A percentile compares a stretch with the other conserved stretches of the same genome.
phyloP scores from a whole-genome alignment of 2,113 vertebrate genomes.

The Mustela nigripes region DNA sequence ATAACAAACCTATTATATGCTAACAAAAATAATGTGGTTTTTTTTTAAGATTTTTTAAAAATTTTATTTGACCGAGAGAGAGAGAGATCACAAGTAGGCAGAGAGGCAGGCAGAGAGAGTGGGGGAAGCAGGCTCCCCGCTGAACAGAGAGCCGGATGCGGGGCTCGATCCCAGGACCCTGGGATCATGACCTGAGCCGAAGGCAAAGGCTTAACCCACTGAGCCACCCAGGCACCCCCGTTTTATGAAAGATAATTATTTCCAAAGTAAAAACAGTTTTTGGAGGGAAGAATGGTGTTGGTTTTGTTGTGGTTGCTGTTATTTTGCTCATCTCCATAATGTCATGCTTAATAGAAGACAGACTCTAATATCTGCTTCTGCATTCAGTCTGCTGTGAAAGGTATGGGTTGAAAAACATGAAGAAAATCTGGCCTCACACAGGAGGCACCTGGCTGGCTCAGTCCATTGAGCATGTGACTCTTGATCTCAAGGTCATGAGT shows the following conservation, averaged over 20 bases:
- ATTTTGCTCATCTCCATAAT: not conserved
- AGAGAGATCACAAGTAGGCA: too few species aligned
- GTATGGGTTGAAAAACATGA: not conserved
- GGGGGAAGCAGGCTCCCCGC: too few species aligned
- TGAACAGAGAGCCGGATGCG: too few species aligned
- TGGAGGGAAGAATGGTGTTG: not conserved
- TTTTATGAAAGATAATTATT: constrained; percentile 43
- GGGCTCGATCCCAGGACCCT: too few species aligned
- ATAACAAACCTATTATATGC: not conserved
- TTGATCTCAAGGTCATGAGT: not conserved
- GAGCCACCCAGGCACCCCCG: too few species aligned
- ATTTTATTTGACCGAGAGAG: too few species aligned
- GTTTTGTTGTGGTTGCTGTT: not conserved
- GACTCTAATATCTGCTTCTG: not conserved
- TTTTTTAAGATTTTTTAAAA: too few species aligned
- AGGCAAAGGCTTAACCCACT: too few species aligned
- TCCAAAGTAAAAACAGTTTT: not conserved
- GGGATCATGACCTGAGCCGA: too few species aligned
- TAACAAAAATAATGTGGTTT: not conserved
- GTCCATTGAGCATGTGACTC: not conserved
- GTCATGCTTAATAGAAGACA: not conserved
- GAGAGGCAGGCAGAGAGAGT: not conserved
- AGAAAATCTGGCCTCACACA: not conserved
- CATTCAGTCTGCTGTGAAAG: not conserved
- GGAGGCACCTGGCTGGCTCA: not conserved